phyloP scores from a whole-genome alignment of 64 coral and sea anemone genomes.

The Anthopleura sola region DNA sequence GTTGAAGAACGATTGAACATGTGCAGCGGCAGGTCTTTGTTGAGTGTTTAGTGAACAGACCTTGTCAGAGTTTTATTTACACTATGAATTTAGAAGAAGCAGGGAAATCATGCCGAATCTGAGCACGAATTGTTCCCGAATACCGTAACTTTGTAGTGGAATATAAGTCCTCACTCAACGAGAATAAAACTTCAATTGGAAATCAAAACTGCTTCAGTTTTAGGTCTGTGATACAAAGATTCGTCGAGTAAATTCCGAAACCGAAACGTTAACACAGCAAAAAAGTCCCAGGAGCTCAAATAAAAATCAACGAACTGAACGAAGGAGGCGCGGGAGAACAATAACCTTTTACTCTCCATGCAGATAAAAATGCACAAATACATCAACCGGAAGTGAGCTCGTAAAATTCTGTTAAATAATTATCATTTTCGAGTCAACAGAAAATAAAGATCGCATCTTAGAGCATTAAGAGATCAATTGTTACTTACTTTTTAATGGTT shows the following conservation, averaged over 20 bases:
- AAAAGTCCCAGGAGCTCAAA: not conserved
- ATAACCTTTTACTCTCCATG: not conserved
- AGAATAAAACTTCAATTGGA: not conserved
- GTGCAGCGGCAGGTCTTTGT: not conserved
- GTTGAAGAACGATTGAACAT: not conserved
- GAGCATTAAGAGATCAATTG: not conserved
- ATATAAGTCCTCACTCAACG: not conserved
- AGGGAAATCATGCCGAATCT: not conserved
- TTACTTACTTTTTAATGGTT: slow-evolving; percentile 51
- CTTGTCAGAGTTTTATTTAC: not conserved
- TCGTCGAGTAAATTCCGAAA: not conserved
- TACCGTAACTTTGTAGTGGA: not conserved
- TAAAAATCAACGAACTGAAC: not conserved
- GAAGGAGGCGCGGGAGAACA: not conserved
- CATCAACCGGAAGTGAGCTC: slow-evolving; percentile 21
- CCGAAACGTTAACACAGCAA: not conserved
- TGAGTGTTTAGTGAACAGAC: not conserved
- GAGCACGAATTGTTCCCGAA: not conserved
- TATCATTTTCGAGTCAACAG: not conserved
- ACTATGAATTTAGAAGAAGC: not conserved
- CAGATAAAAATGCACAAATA: not conserved
- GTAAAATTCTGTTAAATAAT: not conserved
- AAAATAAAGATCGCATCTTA: not conserved
- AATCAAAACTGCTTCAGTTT: not conserved
- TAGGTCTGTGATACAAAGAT: not conserved